A percentile compares a stretch with the other conserved stretches of the same genome.
These are phyloP conservation scores for Poecilobothrus nobilitatus DNA, from an alignment of 2,888 invertebrate species.

Conservation along the genomic window DNA sequence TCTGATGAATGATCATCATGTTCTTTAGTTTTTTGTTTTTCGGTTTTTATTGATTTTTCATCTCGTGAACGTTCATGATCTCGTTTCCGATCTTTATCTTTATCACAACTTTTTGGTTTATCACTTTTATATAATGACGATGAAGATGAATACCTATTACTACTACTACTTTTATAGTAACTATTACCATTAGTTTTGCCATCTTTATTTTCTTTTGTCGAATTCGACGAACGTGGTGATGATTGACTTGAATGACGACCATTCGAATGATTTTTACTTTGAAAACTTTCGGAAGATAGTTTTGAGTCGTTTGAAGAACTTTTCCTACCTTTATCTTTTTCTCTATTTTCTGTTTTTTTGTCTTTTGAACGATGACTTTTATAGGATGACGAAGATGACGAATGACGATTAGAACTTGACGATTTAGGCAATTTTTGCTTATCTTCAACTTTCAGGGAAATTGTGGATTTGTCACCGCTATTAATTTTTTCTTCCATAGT, in stretches of 20 bases:
- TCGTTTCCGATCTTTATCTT: constrained; percentile 35
- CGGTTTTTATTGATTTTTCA: constrained; percentile 26
- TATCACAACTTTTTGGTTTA: constrained; percentile 27
- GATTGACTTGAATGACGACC: constrained; percentile 14
- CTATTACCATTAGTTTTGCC: constrained; percentile 14
- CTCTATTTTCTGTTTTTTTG: not conserved
- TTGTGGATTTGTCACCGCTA: not conserved
- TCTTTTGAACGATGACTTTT: not conserved
- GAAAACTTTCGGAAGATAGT: not conserved
- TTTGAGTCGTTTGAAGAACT: not conserved
- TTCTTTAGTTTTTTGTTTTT: constrained; percentile 32
- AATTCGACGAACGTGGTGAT: constrained; percentile 26
- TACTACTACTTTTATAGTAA: not conserved
- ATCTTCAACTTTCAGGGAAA: not conserved
- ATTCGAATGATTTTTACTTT: not conserved
- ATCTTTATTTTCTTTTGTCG: constrained; percentile 44
- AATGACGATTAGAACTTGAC: not conserved
- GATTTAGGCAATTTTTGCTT: not conserved
- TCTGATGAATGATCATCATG: constrained; percentile 63
- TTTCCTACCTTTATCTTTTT: not conserved
- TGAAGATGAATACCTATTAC: not conserved
- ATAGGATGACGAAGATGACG: not conserved
- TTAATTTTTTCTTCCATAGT: not conserved
- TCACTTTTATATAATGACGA: not conserved
- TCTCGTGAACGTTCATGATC: constrained; percentile 28